These are phyloP conservation scores for Peribatodes rhomboidaria DNA, from an alignment of 2,888 invertebrate species.

Conservation along the genomic window DNA sequence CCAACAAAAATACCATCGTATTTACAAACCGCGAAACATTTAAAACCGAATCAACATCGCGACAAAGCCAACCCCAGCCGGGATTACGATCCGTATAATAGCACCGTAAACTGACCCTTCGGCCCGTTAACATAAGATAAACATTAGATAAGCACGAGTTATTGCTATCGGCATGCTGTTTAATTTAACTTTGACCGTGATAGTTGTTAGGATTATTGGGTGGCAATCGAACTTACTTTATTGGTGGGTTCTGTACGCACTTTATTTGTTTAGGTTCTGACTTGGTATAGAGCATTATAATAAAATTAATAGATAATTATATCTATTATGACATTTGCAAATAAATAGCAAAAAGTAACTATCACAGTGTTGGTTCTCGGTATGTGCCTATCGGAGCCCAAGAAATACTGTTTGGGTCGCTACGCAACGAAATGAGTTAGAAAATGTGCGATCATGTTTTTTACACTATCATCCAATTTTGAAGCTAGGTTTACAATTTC, in stretches of 20 bases:
- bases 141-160: constrained; percentile 52
- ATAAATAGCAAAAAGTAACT: no score
- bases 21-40: constrained; percentile 34
- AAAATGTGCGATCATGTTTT: no score
- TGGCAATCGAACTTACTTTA: constrained; percentile 35
- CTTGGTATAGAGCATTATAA: background rate
- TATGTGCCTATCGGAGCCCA: no score
- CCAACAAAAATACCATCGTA: background rate
- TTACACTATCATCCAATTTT: no score
- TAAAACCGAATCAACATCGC: constrained; percentile 40
- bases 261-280: background rate
- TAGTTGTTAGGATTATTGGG: constrained; percentile 39
- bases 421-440: no score
- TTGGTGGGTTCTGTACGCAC: constrained; percentile 13
- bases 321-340: no score
- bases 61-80: constrained; percentile 37
- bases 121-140: constrained; percentile 43
- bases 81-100: constrained; percentile 46
- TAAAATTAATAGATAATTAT: no score
- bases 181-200: constrained; percentile 46
- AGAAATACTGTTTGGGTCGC: no score
- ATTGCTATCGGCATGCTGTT: constrained; percentile 43
- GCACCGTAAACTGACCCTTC: constrained; percentile 48
- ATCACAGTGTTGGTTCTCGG: no score
- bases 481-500: no score